Evolutionary conservation across 1,140 invertebrate genomes (phyloP).

Genomic region (Solenopsis fugax): DNA sequence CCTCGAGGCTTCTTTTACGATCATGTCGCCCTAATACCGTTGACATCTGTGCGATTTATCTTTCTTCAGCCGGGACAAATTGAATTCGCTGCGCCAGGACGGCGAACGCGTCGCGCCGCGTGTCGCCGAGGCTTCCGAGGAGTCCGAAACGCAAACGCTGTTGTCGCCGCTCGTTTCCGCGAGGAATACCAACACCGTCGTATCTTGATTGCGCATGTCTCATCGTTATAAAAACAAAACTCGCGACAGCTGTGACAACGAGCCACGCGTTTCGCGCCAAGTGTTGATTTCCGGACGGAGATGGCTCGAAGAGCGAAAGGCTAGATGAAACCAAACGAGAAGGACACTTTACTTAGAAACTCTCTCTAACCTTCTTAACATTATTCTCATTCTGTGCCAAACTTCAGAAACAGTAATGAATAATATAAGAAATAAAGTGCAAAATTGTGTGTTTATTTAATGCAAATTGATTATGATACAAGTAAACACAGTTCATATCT

Average conservation of each 20-base stretch:
- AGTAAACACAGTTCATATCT: too few relatives aligned
- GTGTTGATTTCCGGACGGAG: neutral
- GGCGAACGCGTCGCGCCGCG: neutral
- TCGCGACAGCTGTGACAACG: neutral
- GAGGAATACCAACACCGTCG: slow-evolving; percentile 3
- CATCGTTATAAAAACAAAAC: slow-evolving; percentile 37
- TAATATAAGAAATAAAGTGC: too few relatives aligned
- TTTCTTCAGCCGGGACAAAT: slow-evolving; percentile 83
- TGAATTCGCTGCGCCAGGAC: slow-evolving; percentile 70
- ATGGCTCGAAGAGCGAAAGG: neutral
- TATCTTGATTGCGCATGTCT: slow-evolving; percentile 22
- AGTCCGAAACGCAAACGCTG: neutral
- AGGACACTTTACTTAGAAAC: neutral
- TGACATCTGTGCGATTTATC: slow-evolving; percentile 86
- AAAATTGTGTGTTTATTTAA: too few relatives aligned
- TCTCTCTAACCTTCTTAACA: neutral
- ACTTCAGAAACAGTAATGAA: too few relatives aligned
- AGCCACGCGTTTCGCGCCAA: neutral
- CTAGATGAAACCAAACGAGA: neutral
- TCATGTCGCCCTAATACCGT: slow-evolving; percentile 82
- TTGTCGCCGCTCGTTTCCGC: neutral
- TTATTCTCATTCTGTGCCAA: neutral
- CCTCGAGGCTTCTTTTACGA: slow-evolving; percentile 22
- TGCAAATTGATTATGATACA: too few relatives aligned
- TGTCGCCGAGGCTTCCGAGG: neutral